Base-by-base conservation (phyloP, 2,797 vertebrate species). In the Zenarchopterus dispar region DNA sequence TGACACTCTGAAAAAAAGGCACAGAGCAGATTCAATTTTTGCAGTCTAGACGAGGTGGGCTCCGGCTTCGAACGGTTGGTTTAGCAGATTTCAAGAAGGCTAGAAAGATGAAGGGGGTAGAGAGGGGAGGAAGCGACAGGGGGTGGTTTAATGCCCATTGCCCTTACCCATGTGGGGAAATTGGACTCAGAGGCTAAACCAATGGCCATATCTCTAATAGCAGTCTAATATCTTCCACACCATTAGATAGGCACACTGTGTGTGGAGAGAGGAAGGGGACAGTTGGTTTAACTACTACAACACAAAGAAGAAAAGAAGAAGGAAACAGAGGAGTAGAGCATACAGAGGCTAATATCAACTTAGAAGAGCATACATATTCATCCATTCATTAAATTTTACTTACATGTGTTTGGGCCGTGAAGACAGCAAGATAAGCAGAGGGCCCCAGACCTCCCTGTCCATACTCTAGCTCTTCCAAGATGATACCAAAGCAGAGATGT, bases 1-100 rank as follows among this genome's bases (percentile, higher is more conserved):
- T 77, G 89, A 86, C 82, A 78, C 62, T 53, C 46, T 63, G 44
- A 83, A 87, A 88, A 87, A 88, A 88, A 81, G 84, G 67, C 72
- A 75, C 77, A 70, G 53, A 23, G 75, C 74, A 82, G 88, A 90
- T 90, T 86, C 85, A 88, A 89, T 76, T 70, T 60, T 59, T 69
- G 78, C 68, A 61, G 84, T 53, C 17, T 53, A 70, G 84, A 73
- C 52, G 56, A 58, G 75, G 69, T 51, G 71, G 19, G 36, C 63
- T 66, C 65, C 56, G 45, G 63, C 45, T n/a, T 61, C 3, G 55
- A 21, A 44, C 18, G 67, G 75, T 77, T 72, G 84, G 67, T 87
- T 85, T 70, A 69, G 67, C 77, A 71, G 59, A 81, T 75, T n/a
- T 77, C 50, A 50, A 64, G 80, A 68, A 50, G 41, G 65, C 64